A percentile compares a stretch with the other conserved stretches of the same genome.
Conservation (phyloP, 2,113 vertebrate genomes). For the Triplophysa siluroides region DNA sequence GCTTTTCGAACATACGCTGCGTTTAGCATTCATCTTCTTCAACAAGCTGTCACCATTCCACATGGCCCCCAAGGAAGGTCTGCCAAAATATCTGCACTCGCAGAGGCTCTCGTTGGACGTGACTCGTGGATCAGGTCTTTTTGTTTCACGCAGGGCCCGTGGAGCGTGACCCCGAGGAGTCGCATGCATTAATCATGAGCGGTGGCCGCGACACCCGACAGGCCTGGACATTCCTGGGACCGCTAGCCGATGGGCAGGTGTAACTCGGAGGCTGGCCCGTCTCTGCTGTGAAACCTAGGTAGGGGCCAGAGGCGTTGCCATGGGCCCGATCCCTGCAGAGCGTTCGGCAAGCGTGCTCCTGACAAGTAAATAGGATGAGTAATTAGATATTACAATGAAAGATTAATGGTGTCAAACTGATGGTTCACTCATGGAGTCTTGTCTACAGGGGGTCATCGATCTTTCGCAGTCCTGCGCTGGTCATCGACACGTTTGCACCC, state of each 20-base stretch:
- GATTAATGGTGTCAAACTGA: conserved; percentile 67
- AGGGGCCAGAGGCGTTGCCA: conserved; percentile 57
- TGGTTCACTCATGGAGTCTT: conserved; percentile 44
- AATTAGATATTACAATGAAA: conserved; percentile 70
- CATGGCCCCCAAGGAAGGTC: conserved; percentile 19
- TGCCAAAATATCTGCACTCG: conserved; percentile 57
- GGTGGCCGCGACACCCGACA: conserved; percentile 56
- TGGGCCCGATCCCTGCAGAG: conserved; percentile 38
- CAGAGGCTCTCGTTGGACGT: conserved; percentile 68
- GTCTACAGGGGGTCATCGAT: not conserved
- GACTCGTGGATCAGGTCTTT: conserved; percentile 73
- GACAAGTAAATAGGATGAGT: conserved; percentile 60
- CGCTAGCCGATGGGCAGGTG: conserved; percentile 74
- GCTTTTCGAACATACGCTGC: conserved; percentile 33
- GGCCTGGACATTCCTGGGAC: conserved; percentile 70
- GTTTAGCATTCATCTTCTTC: conserved; percentile 54
- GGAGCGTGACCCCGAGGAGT: conserved; percentile 64
- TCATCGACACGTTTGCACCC: not conserved
- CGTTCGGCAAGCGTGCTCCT: conserved; percentile 40
- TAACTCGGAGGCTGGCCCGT: conserved; percentile 53
- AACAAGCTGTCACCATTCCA: conserved; percentile 49
- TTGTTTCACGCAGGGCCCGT: conserved; percentile 60
- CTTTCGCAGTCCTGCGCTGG: conserved; percentile 17
- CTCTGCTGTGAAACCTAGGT: conserved; percentile 55
- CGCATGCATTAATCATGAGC: conserved; percentile 66